phyloP scores from a whole-genome alignment of 2,113 vertebrate genomes.

The Pionites leucogaster region DNA sequence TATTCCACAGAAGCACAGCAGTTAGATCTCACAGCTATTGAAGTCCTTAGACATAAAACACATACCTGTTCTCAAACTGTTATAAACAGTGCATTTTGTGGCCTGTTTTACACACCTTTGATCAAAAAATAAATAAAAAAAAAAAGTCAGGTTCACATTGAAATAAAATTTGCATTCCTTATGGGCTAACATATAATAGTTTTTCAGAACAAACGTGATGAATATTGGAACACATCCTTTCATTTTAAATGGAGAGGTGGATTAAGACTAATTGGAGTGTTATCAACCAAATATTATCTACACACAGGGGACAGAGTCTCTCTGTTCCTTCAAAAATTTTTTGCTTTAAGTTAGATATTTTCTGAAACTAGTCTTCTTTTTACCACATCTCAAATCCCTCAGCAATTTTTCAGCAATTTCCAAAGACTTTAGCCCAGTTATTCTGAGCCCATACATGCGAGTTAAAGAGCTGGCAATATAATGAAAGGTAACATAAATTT shows the following conservation, averaged over 20 bases:
- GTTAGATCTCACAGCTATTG: background rate
- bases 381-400: background rate
- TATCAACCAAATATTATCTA: slow-evolving; percentile 20
- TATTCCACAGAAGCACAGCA: background rate
- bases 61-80: background rate
- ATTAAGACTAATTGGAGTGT: slow-evolving; percentile 53
- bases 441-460: background rate
- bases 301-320: background rate
- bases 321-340: background rate
- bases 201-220: slow-evolving; percentile 7
- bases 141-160: background rate
- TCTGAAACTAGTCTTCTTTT: background rate
- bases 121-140: background rate
- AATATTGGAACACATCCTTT: slow-evolving; percentile 21
- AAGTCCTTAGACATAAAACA: background rate
- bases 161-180: slow-evolving; percentile 6
- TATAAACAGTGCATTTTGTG: background rate
- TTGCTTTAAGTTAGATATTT: background rate
- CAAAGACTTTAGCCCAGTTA: background rate
- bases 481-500: background rate
- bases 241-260: slow-evolving; percentile 32
- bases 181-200: background rate
- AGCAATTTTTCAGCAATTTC: background rate
- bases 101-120: background rate
- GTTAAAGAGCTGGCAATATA: background rate